Evolutionary conservation across 2,888 invertebrate genomes (phyloP).

Genomic region (Shargacucullia verbasci): DNA sequence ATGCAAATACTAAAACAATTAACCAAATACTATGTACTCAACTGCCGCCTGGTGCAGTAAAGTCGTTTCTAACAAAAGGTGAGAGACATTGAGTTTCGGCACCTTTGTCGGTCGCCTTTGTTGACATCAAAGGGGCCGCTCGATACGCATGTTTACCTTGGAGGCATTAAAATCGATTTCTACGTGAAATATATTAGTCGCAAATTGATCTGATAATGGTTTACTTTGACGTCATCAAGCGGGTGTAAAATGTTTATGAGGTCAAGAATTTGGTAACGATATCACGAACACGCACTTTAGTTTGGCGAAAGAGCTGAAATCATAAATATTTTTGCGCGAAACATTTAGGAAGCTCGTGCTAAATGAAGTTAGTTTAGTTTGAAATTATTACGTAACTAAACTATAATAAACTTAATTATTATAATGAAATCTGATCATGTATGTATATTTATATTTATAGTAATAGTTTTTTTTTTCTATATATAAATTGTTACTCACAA

Average conservation of each 20-base stretch:
- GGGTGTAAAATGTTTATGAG: constrained; percentile 45
- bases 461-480: too few relatives aligned
- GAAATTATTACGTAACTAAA: too few relatives aligned
- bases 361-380: too few relatives aligned
- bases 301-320: neutral
- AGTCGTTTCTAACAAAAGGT: constrained; percentile 67
- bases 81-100: constrained; percentile 61
- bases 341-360: too few relatives aligned
- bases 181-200: constrained; percentile 70
- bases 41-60: constrained; percentile 56
- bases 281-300: neutral
- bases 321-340: neutral
- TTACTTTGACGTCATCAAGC: constrained; percentile 17
- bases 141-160: constrained; percentile 74
- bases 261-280: constrained; percentile 11
- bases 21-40: constrained; percentile 37
- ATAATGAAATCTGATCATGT: too few relatives aligned
- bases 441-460: too few relatives aligned
- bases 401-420: too few relatives aligned
- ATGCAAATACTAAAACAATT: constrained; percentile 49
- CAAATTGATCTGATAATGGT: constrained; percentile 68
- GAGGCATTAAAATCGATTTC: constrained; percentile 76
- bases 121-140: constrained; percentile 78
- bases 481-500: too few relatives aligned
- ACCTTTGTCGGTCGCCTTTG: constrained; percentile 82